A percentile compares a stretch with the other conserved stretches of the same genome.
Conservation (phyloP, 2,797 vertebrate genomes). For the Helarctos malayanus region DNA sequence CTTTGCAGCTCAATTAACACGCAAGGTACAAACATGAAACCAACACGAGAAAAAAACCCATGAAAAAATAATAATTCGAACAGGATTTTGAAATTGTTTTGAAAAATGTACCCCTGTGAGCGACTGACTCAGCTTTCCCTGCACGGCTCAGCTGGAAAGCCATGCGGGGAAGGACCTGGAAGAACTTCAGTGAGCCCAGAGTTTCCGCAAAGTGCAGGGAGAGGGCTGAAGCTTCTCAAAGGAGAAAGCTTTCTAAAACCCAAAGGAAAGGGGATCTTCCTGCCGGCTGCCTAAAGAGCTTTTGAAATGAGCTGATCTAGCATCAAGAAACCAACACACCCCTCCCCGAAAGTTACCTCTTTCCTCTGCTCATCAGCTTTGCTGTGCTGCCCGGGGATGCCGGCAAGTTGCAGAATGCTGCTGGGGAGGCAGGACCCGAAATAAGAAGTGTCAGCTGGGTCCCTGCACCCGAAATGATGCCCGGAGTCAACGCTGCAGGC, state of each 20-base stretch:
- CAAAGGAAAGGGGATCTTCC: neutral
- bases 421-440: constrained; percentile 84
- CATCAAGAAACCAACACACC: neutral
- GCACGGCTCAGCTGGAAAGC: constrained; percentile 24
- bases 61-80: neutral
- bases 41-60: neutral
- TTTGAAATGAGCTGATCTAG: neutral
- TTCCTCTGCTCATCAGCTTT: constrained; percentile 58
- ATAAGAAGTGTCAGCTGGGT: constrained; percentile 85
- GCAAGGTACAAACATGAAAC: neutral
- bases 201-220: constrained; percentile 73
- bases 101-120: constrained; percentile 13
- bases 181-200: constrained; percentile 77
- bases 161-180: constrained; percentile 27
- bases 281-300: neutral
- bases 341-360: constrained; percentile 74
- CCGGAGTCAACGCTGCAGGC: constrained; percentile 78
- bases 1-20: constrained; percentile 9
- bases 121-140: constrained; percentile 77
- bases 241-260: neutral
- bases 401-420: constrained; percentile 86
- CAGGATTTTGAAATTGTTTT: constrained; percentile 57
- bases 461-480: constrained; percentile 80
- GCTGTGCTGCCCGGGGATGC: constrained; percentile 53
- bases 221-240: neutral